phyloP scores from a whole-genome alignment of 2,888 invertebrate species.

The Druceiella hillmani region DNA sequence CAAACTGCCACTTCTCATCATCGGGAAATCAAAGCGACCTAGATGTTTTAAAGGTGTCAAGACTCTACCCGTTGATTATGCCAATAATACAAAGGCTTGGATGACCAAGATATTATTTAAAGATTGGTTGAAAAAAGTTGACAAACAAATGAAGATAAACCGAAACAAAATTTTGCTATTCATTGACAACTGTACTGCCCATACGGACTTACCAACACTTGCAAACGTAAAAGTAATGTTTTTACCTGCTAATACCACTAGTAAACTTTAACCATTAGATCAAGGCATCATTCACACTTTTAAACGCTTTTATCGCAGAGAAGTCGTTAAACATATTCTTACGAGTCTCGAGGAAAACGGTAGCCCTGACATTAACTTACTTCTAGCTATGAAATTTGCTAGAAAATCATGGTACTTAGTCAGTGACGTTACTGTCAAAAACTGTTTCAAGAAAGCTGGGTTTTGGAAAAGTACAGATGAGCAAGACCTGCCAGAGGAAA shows the following conservation, averaged over 20 bases:
- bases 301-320: too few species aligned
- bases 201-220: conserved; percentile 8
- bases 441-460: conserved; percentile 24
- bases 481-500: conserved; percentile 19
- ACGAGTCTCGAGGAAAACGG: conserved; percentile 16
- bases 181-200: conserved; percentile 17
- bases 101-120: too few species aligned
- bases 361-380: conserved; percentile 20
- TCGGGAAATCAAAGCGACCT: too few species aligned
- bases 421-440: too few species aligned
- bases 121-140: too few species aligned
- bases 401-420: conserved; percentile 22
- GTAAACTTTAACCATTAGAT: conserved; percentile 17
- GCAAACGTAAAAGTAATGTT: conserved; percentile 14
- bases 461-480: conserved; percentile 20
- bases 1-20: too few species aligned
- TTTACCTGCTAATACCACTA: conserved; percentile 15
- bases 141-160: conserved; percentile 14
- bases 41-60: too few species aligned
- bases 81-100: too few species aligned
- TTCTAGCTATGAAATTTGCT: conserved; percentile 20
- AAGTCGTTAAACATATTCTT: conserved; percentile 19
- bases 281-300: conserved; percentile 18
- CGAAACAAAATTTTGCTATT: conserved; percentile 14
- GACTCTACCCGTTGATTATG: too few species aligned